Base-by-base conservation (phyloP, 2,797 vertebrate genomes). In the Manis javanica region DNA sequence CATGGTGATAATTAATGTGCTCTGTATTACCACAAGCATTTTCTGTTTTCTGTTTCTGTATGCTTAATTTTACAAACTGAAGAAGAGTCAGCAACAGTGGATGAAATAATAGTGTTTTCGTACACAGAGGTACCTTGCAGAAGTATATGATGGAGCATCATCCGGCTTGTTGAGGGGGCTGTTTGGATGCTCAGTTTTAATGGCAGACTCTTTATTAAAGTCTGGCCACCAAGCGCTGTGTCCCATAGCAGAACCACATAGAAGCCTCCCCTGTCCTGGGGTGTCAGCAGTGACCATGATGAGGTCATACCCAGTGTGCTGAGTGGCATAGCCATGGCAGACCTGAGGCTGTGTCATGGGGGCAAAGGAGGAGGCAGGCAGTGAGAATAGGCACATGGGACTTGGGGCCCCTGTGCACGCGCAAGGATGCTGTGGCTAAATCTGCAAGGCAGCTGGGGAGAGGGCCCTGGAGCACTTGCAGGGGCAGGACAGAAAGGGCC, bases 31-130 rank as follows among this genome's bases (percentile, higher is more conserved):
- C 37, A 14, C 21, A 81, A 37, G 29, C 29, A 9, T 87, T 51
- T 79, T 88, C n/a, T 37, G 24, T 66, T 83, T 84, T 87, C 42
- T 46, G 46, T 46, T 61, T 71, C 15, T 23, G 5, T 37, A 15
- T 53, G 75, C 37, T 86, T 78, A 24, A 75, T 89, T 92, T 91
- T 57, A 55, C 37, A 31, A 86, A 74, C 53, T 31, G 49, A 51
- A 78, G 49, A 82, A 39, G 51, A 0, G 0, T 79, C 61, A 19
- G 1, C 13, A n/a, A 42, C 19, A 34, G 1, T 57, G 75, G 82
- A 39, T 77, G 69, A 78, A 79, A 64, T 34, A 15, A 71, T 61
- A 15, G 18, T 23, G 34, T 49, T 57, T 59, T 21, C 59, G 53
- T 34, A 26, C 39, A 6, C 13, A 11, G n/a, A 72, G 66, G 46